Evolutionary conservation across 2,888 invertebrate genomes (phyloP).

Genomic region (Idaea straminata): DNA sequence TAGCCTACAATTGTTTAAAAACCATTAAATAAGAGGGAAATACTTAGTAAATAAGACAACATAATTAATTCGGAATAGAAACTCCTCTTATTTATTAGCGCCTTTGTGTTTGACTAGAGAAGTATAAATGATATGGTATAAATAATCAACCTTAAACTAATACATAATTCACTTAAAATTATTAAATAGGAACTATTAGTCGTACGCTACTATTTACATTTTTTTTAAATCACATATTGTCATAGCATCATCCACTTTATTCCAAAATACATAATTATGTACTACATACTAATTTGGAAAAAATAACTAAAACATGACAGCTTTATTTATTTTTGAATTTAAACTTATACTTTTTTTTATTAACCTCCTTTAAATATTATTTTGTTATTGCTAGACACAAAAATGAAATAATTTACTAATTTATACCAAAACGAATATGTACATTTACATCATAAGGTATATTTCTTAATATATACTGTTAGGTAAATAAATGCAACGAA

Average conservation of each 20-base stretch:
- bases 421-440: neutral
- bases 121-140: constrained; percentile 54
- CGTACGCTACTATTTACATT: constrained; percentile 38
- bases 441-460: neutral
- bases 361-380: too few relatives aligned
- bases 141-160: constrained; percentile 59
- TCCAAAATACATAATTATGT: neutral
- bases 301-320: neutral
- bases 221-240: constrained; percentile 5
- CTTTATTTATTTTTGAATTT: neutral
- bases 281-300: neutral
- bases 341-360: too few relatives aligned
- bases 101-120: constrained; percentile 68
- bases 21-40: neutral
- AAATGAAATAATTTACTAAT: neutral
- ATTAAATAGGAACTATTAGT: constrained; percentile 53
- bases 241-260: constrained; percentile 1
- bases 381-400: neutral
- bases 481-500: neutral
- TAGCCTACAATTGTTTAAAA: neutral
- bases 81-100: constrained; percentile 66
- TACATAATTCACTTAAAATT: constrained; percentile 24
- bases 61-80: constrained; percentile 47
- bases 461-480: neutral
- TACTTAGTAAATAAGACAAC: constrained; percentile 17